Evolutionary conservation across 2,888 invertebrate genomes (phyloP).

Genomic region (Acrobasis consociella): DNA sequence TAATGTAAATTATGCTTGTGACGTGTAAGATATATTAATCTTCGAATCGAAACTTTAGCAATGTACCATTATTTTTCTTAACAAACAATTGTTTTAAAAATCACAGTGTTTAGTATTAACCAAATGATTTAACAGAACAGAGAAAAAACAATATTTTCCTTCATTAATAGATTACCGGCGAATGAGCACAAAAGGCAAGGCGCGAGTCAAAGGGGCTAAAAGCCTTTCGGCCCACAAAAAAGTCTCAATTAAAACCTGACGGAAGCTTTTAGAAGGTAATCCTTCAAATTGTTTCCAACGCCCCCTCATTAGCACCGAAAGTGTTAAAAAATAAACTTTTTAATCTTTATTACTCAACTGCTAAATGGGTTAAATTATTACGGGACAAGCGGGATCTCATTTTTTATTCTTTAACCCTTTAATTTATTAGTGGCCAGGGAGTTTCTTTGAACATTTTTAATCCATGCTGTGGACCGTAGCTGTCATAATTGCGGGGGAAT

Average conservation of each 20-base stretch:
- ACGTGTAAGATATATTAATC: too few species aligned
- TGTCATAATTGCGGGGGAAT: conserved; percentile 65
- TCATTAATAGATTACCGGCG: conserved; percentile 78
- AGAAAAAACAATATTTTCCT: conserved; percentile 59
- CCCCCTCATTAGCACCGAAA: conserved; percentile 83
- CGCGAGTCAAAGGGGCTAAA: conserved; percentile 77
- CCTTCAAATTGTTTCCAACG: conserved; percentile 83
- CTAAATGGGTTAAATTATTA: conserved; percentile 82
- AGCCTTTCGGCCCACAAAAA: conserved; percentile 79
- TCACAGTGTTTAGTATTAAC: background rate
- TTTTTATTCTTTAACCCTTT: conserved; percentile 76
- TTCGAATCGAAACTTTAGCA: too few species aligned
- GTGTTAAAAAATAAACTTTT: conserved; percentile 83
- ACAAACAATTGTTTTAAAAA: background rate
- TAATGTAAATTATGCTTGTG: too few species aligned
- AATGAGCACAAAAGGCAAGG: conserved; percentile 64
- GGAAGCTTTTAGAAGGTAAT: conserved; percentile 84
- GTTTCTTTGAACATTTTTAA: conserved; percentile 63
- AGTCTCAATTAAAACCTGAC: conserved; percentile 83
- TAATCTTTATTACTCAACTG: conserved; percentile 82
- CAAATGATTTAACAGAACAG: conserved; percentile 30
- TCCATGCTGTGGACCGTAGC: conserved; percentile 56
- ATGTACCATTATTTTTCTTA: too few species aligned
- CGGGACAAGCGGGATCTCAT: conserved; percentile 72
- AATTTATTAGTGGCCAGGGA: conserved; percentile 71